Evolutionary conservation across 2,113 vertebrate genomes (phyloP).

Genomic region (Sturnus vulgaris): DNA sequence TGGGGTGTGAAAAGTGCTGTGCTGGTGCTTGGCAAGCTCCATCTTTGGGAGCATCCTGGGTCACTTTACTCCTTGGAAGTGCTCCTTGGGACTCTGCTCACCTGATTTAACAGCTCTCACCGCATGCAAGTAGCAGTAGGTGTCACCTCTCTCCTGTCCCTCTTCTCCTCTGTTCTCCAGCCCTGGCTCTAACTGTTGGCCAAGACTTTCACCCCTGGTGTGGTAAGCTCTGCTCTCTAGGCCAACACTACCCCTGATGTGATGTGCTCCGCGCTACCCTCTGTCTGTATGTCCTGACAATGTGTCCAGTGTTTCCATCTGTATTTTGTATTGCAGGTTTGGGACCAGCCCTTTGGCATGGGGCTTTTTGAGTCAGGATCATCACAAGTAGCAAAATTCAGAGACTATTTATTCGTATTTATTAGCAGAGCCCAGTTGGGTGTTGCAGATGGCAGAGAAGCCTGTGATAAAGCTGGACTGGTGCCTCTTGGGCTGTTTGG

Average conservation of each 20-base stretch:
- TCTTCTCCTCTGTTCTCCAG: neutral
- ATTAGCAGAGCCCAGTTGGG: neutral
- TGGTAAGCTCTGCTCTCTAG: conserved; percentile 61
- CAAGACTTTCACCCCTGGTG: neutral
- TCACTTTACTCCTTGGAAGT: neutral
- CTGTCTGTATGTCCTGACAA: neutral
- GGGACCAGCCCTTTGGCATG: neutral
- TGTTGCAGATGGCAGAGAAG: neutral
- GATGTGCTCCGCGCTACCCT: neutral
- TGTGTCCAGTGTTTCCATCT: conserved; percentile 28
- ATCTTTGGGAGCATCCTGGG: neutral
- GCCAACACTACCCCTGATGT: neutral
- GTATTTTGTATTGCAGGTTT: conserved; percentile 43
- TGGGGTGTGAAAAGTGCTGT: neutral
- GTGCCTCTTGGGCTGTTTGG: neutral
- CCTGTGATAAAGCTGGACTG: neutral
- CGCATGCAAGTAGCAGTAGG: conserved; percentile 75
- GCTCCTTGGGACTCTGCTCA: conserved; percentile 34
- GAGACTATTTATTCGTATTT: neutral
- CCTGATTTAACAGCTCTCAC: conserved; percentile 61
- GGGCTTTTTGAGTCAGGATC: neutral
- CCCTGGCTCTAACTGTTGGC: neutral
- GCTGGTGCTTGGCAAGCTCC: conserved; percentile 1
- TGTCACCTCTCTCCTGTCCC: conserved; percentile 7
- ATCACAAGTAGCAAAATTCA: neutral